Base-by-base conservation (phyloP, 2,113 vertebrate species). In the Dolichallabes microphthalmus region DNA sequence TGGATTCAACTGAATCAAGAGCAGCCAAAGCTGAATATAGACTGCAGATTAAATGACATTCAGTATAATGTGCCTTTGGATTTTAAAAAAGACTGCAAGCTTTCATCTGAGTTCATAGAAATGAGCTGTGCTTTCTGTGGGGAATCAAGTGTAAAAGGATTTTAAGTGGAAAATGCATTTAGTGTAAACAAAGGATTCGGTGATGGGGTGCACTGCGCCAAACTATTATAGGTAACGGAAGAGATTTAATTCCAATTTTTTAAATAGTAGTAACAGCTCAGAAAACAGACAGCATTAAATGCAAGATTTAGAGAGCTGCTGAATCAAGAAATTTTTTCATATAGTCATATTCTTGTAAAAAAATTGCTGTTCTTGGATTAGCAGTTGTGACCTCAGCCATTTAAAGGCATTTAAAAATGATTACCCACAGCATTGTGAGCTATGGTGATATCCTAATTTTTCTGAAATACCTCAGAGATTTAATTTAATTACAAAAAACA, bases 1-100 rank as follows among this genome's bases (percentile, higher is more conserved):
- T 66, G 87, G 85, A 86, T 69, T 76, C 52, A 3, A 86, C 14
- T 76, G 53, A 88, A 86, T 86, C 85, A 84, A 88, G 87, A 84
- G 35, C 85, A 81, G 85, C 60, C 68, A 76, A 61, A 75, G 76
- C 77, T 88, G 64, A 64, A 86, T 88, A 80, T 86, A 88, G 87
- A 71, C 50, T 81, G 9, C 55, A 64, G 79, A 11, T 78, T 64
- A 82, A 73, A 79, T 82, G 83, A 50, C 22, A 45, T 83, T 83
- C 53, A 35, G 10, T 22, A 58, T 64, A 80, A 60, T 79, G n/a
- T 80, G 64, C n/a, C 17, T 74, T n/a, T 55, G 22, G 53, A 80
- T 64, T 45, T 12, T 15, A 58, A n/a, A 63, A 74, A 19, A 80
- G 71, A 25, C 39, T 53, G 17, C 35, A 35, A 32, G 11, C 32